Conservation (phyloP, 1,140 invertebrate genomes). For the Halesus radiatus region DNA sequence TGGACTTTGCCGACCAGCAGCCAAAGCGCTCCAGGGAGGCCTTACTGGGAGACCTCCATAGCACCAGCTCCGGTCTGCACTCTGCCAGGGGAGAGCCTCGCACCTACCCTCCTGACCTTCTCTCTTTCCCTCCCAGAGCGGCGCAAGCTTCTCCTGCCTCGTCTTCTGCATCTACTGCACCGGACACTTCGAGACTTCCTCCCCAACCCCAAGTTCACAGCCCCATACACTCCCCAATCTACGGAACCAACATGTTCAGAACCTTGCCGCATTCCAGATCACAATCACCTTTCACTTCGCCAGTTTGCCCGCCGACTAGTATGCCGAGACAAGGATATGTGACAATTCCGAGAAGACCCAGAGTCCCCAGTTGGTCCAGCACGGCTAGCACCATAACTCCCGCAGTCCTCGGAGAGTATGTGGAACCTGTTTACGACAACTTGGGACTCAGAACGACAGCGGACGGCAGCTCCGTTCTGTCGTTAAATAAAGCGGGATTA, state of each 20-base stretch:
- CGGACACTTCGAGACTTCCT: conserved; percentile 73
- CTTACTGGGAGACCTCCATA: conserved; percentile 53
- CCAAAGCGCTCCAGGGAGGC: conserved; percentile 67
- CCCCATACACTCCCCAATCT: conserved; percentile 71
- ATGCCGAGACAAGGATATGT: conserved; percentile 84
- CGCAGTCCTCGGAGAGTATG: conserved; percentile 71
- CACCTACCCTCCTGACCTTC: conserved; percentile 82
- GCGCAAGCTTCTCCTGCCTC: conserved; percentile 79
- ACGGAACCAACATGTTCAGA: conserved; percentile 72
- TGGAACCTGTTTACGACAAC: conserved; percentile 88
- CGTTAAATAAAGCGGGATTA: conserved; percentile 76
- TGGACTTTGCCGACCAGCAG: conserved; percentile 69
- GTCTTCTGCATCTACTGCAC: conserved; percentile 82
- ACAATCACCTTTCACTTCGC: conserved; percentile 76
- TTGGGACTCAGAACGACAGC: conserved; percentile 86
- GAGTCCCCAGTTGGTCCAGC: conserved; percentile 86
- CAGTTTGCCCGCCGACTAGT: conserved; percentile 71
- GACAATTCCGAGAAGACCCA: conserved; percentile 85
- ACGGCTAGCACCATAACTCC: conserved; percentile 71
- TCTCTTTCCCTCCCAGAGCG: conserved; percentile 80
- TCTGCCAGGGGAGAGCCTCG: conserved; percentile 64
- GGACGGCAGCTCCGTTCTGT: conserved; percentile 84
- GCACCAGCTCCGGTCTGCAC: conserved; percentile 54
- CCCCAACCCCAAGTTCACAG: conserved; percentile 69
- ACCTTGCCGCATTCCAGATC: conserved; percentile 79